Evolutionary conservation across 1,140 invertebrate species (phyloP), one percentile per base, ranked within the genome.

Genomic region (Diplogasteroides magnus): DNA sequence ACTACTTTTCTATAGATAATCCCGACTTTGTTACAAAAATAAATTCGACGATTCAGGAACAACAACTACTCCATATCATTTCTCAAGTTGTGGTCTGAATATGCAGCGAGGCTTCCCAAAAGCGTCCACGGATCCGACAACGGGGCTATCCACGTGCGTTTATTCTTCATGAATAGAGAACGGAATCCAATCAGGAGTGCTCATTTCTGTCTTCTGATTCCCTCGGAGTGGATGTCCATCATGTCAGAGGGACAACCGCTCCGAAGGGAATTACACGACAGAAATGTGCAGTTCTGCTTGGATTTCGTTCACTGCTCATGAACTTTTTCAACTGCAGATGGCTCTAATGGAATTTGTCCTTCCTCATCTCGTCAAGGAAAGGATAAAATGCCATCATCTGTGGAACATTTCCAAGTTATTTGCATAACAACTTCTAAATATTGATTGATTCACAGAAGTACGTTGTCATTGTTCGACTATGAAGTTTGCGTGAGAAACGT

Each of bases 91-190:
- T 78, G 76, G 73, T 78, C 77, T 14, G 74, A 78, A 64, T 78
- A 71, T 70, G 61, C 78, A 62, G 76, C 32, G 13, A 76, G 60
- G 14, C 66, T 79, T 32, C 77, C 77, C 11, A 29, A 37, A 3
- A 78, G 74, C 60, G 76, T 68, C 64, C 71, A 74, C 65, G 77
- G 77, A n/a, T 68, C 77, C 14, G 77, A 78, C 32, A 78, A 78
- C 63, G 77, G 77, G 11, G 76, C 72, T 26, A 63, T 78, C 29
- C 75, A 77, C 31, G 67, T 75, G 48, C n/a, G 69, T 57, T 31
- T 62, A 25, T 28, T n/a, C n/a, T 11, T 48, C 6, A 48, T 48
- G n/a, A n/a, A n/a, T 48, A 11, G 19, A 11, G 6, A 48, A 11
- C 19, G 6, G 6, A 19, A 48, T 11, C 6, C n/a, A n/a, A n/a